Base-by-base conservation (phyloP, 2,113 vertebrate species). In the Paedocypris sp. region DNA sequence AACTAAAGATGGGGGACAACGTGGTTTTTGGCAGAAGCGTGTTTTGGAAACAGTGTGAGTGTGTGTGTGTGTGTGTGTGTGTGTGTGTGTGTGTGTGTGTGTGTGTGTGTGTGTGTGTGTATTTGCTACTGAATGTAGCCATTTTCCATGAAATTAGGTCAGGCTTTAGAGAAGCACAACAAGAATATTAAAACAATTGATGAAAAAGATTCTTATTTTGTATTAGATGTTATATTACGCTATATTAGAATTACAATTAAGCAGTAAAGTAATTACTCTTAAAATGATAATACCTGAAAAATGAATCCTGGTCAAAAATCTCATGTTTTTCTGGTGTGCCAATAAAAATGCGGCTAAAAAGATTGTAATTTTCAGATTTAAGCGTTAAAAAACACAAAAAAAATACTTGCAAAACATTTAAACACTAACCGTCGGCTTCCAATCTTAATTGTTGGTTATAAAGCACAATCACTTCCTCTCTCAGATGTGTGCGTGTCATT, bases 161-260 rank as follows among this genome's bases (percentile, higher is more conserved):
- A 38, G 32, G 19, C n/a, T 20, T 38, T 36, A 11, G 38, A 53
- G 20, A 15, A 54, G 33, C 51, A 54, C 51, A 54, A 54, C 35
- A 54, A 54, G 39, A 18, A 54, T n/a, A 25, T 54, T 39, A 10
- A 26, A 39, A 54, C 7, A 54, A 39, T 15, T 2, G 10, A 54
- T 26, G n/a, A 52, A 19, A 23, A 6, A 20, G 49, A 62, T 39
- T 22, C 5, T 4, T 20, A 41, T n/a, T n/a, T n/a, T n/a, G n/a
- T n/a, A n/a, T n/a, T n/a, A n/a, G n/a, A n/a, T n/a, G n/a, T n/a
- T n/a, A n/a, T n/a, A n/a, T n/a, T n/a, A n/a, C n/a, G n/a, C n/a
- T n/a, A n/a, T n/a, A n/a, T n/a, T n/a, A n/a, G n/a, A n/a, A n/a
- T n/a, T n/a, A n/a, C n/a, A n/a, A n/a, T n/a, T n/a, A n/a, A n/a